Evolutionary conservation across 2,797 vertebrate genomes (phyloP).

Genomic region (Hyperoplus lanceolatus): DNA sequence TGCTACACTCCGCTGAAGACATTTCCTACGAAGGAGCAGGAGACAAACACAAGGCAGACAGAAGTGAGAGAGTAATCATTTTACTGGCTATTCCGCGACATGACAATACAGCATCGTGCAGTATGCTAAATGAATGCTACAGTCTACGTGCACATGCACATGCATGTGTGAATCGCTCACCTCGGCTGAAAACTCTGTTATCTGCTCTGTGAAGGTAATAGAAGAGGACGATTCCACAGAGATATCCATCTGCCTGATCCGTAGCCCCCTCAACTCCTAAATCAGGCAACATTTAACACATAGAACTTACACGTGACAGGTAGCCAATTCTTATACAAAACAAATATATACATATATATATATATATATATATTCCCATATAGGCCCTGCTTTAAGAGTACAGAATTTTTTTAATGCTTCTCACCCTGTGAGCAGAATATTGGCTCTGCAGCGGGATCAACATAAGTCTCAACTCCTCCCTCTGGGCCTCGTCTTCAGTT

Average conservation of each 20-base stretch:
- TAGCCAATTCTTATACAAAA: not conserved
- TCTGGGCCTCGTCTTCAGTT: conserved; percentile 86
- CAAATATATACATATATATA: not conserved
- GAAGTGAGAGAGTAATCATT: not conserved
- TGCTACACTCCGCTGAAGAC: conserved; percentile 47
- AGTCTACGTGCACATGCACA: not conserved
- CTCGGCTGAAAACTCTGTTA: conserved; percentile 54
- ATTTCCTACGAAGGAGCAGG: conserved; percentile 56
- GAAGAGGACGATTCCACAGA: conserved; percentile 73
- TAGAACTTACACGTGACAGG: not conserved
- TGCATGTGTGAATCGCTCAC: conserved; percentile 45
- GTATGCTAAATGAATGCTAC: too few species aligned
- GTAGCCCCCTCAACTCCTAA: conserved; percentile 83
- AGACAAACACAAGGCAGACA: conserved; percentile 1
- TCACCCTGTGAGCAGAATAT: conserved; percentile 88
- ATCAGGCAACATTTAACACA: conserved; percentile 27
- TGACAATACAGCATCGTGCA: not conserved
- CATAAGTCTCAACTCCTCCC: conserved; percentile 89
- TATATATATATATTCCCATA: not conserved
- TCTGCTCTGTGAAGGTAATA: conserved; percentile 79
- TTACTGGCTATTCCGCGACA: not conserved
- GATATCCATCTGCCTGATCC: conserved; percentile 74
- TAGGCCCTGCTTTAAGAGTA: not conserved
- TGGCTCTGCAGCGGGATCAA: conserved; percentile 90
- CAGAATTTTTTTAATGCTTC: conserved; percentile 10